Percentiles rank a stretch among this genome's conserved stretches.
Conservation (phyloP, 2,888 invertebrate species). For the Cheilosia soror region DNA sequence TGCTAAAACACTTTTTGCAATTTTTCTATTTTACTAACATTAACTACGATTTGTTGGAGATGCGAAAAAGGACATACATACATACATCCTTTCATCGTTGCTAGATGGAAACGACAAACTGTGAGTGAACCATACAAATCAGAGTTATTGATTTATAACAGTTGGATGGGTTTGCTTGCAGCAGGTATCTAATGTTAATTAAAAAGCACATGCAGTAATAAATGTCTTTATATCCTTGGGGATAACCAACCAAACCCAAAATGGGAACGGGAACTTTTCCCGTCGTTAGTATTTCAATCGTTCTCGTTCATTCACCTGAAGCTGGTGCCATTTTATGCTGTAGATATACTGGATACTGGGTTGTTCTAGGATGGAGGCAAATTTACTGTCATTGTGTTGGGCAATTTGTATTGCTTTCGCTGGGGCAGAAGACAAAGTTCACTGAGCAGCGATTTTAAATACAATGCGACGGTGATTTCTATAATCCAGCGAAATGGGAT, state of each 20-base stretch:
- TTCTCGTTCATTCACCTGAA: no score
- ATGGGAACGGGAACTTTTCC: neutral
- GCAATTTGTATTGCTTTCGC: no score
- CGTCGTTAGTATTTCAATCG: neutral
- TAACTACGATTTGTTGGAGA: no score
- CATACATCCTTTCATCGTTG: neutral
- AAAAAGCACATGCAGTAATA: neutral
- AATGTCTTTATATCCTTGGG: neutral
- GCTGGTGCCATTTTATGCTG: no score
- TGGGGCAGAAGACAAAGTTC: no score
- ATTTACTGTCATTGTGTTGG: no score
- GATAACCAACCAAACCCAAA: neutral
- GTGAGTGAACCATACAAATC: neutral
- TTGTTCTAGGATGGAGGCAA: no score
- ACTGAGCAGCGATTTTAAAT: no score
- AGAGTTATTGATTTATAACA: conserved; percentile 32
- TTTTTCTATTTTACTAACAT: neutral
- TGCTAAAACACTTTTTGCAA: conserved; percentile 7
- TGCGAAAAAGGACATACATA: no score
- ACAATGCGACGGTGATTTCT: no score
- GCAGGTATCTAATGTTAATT: neutral
- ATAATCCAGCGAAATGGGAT: no score
- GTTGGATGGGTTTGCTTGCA: conserved; percentile 7
- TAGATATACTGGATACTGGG: no score
- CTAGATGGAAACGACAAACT: neutral